Percentiles rank a stretch among this genome's conserved stretches.
These are phyloP conservation scores for Synaphobranchus kaupii DNA, from an alignment of 2,797 vertebrate species.

Conservation along the genomic window DNA sequence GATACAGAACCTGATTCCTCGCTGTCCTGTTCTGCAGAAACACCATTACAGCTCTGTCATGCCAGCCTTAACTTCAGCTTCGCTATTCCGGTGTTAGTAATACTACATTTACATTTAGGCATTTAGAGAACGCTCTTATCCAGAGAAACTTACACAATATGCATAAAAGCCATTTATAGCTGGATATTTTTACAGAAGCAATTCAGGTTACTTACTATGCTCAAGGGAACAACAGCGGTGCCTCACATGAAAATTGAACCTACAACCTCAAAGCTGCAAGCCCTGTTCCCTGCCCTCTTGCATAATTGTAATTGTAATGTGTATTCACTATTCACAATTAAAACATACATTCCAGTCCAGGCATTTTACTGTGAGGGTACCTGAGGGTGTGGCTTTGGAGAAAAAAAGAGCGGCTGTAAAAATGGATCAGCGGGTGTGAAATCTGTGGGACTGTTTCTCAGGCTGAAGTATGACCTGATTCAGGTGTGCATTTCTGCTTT, in stretches of 20 bases:
- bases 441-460: background rate
- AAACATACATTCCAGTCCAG: background rate
- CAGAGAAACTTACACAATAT: too few species aligned
- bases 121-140: too few species aligned
- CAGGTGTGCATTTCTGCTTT: conserved; percentile 48
- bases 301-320: background rate
- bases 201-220: too few species aligned
- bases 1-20: background rate
- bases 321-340: background rate
- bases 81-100: background rate
- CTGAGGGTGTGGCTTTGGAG: background rate
- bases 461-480: background rate
- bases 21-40: background rate
- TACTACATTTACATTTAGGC: background rate
- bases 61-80: background rate
- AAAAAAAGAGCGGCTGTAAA: background rate
- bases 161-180: background rate
- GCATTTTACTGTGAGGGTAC: background rate
- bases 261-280: too few species aligned
- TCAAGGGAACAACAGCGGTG: too few species aligned
- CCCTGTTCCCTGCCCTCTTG: background rate
- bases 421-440: background rate
- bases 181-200: too few species aligned
- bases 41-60: background rate
- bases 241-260: too few species aligned